Conservation (phyloP, 2,113 vertebrate species). For the Microtus richardsoni region DNA sequence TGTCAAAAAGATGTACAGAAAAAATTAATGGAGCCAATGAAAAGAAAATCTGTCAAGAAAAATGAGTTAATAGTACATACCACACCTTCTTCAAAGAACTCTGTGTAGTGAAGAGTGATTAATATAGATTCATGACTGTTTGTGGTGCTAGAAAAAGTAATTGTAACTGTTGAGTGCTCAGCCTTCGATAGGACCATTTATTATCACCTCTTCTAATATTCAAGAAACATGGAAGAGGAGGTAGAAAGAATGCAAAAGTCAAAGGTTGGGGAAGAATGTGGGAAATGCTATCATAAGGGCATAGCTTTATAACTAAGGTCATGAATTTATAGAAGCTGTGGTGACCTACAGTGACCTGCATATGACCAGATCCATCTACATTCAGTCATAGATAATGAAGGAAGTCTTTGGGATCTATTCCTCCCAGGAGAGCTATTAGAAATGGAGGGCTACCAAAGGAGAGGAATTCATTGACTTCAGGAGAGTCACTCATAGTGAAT, state of each 20-base stretch:
- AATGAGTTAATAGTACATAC: no score
- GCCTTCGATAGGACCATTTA: no score
- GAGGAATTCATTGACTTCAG: background rate
- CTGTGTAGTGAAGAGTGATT: no score
- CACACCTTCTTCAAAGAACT: no score
- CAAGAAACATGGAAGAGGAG: background rate
- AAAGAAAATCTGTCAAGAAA: no score
- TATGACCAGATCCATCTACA: background rate
- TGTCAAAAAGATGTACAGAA: background rate
- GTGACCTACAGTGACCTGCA: background rate
- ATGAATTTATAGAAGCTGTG: background rate
- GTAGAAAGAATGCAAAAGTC: background rate
- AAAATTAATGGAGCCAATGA: no score
- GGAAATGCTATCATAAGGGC: no score
- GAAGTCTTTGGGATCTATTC: background rate
- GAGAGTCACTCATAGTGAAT: background rate
- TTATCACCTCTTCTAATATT: no score
- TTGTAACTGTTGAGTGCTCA: no score
- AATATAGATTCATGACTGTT: no score
- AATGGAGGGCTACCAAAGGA: background rate
- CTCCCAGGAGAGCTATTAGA: background rate
- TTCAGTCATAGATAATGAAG: background rate
- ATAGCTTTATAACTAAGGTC: no score
- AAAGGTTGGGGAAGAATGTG: background rate
- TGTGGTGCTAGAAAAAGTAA: no score